phyloP scores from a whole-genome alignment of 1,140 invertebrate species.

The Zelostemma sp. region DNA sequence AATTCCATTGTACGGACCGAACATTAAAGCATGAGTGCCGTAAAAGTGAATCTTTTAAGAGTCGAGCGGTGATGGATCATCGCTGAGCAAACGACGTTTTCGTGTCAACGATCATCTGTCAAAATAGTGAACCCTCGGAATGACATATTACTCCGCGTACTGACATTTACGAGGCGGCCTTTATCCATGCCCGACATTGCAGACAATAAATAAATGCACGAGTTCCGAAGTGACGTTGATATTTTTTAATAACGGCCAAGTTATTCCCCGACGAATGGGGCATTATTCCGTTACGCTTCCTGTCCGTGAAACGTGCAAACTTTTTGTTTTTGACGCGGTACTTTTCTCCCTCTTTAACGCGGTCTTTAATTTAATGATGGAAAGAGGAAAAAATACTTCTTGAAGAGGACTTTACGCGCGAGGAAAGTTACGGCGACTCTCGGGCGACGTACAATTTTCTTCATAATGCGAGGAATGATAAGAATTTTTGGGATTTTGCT shows the following conservation, averaged over 20 bases:
- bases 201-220: constrained; percentile 36
- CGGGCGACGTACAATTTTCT: constrained; percentile 30
- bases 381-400: constrained; percentile 6
- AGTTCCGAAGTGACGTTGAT: constrained; percentile 29
- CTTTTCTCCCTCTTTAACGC: no score
- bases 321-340: constrained; percentile 14
- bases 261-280: constrained; percentile 36
- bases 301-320: not conserved
- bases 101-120: constrained; percentile 22
- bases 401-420: constrained; percentile 17
- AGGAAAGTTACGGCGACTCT: constrained; percentile 19
- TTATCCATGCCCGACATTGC: constrained; percentile 4
- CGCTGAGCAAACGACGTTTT: constrained; percentile 20
- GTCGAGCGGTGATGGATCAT: constrained; percentile 27
- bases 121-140: constrained; percentile 15
- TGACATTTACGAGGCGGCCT: constrained; percentile 11
- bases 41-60: constrained; percentile 19
- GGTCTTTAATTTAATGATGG: not conserved
- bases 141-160: constrained; percentile 13
- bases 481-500: constrained; percentile 26
- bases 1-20: constrained; percentile 58
- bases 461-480: constrained; percentile 40
- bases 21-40: constrained; percentile 37
- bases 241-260: constrained; percentile 44
- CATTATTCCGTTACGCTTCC: constrained; percentile 37